Percentiles rank a stretch among this genome's conserved stretches.
These are phyloP conservation scores for Centropus unirufus DNA, from an alignment of 2,113 vertebrate species.

Conservation along the genomic window DNA sequence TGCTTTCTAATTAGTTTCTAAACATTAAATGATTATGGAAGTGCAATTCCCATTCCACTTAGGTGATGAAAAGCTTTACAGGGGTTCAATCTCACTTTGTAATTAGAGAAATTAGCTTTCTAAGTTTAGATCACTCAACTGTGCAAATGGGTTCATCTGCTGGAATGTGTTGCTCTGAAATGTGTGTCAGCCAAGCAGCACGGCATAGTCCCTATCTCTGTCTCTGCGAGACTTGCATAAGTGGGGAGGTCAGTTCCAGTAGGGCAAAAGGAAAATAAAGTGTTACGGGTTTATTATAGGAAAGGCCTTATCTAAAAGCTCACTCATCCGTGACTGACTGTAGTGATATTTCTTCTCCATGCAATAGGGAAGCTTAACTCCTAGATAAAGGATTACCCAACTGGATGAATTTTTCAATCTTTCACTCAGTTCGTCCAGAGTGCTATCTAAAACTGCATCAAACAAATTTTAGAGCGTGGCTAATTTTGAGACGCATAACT, in stretches of 20 bases:
- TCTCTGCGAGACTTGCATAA: background rate
- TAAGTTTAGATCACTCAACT: constrained; percentile 75
- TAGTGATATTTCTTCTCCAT: background rate
- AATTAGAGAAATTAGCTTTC: constrained; percentile 79
- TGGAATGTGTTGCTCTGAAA: constrained; percentile 59
- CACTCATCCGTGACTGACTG: constrained; percentile 17
- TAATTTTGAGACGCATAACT: background rate
- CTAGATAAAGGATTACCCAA: constrained; percentile 37
- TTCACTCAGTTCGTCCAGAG: background rate
- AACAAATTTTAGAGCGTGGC: background rate
- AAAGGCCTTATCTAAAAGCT: constrained; percentile 61
- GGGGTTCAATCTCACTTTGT: constrained; percentile 74
- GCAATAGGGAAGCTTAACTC: constrained; percentile 13
- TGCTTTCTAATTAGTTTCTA: constrained; percentile 55
- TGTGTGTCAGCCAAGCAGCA: constrained; percentile 42
- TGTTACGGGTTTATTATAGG: constrained; percentile 50
- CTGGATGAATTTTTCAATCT: background rate
- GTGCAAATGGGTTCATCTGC: constrained; percentile 70
- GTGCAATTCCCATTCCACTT: constrained; percentile 63
- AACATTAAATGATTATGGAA: constrained; percentile 60
- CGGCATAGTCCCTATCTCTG: constrained; percentile 54
- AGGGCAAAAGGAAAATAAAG: constrained; percentile 56
- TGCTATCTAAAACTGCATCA: background rate
- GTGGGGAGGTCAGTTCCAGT: constrained; percentile 43
- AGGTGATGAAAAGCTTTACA: constrained; percentile 73